These are phyloP conservation scores for Perognathus longimembris DNA, from an alignment of 2,113 vertebrate species.

Conservation along the genomic window DNA sequence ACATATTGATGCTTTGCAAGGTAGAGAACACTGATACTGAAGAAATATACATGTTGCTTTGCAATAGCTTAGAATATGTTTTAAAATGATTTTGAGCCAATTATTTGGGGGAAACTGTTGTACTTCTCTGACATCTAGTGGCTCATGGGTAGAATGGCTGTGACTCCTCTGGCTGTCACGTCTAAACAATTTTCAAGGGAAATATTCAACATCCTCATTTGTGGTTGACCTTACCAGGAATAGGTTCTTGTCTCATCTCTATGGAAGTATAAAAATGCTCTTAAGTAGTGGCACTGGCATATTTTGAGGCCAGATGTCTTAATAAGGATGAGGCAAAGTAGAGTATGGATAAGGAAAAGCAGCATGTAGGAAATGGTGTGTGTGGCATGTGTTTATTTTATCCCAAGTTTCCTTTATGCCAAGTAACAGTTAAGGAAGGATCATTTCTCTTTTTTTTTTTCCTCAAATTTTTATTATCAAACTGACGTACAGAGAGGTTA, in stretches of 20 bases:
- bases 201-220: background rate
- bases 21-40: conserved; percentile 6
- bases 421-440: background rate
- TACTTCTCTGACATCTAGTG: background rate
- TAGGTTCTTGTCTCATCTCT: background rate
- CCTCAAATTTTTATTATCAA: too few species aligned
- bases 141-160: background rate
- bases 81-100: background rate
- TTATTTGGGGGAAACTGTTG: background rate
- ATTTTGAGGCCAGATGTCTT: background rate
- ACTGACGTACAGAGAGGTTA: too few species aligned
- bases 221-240: background rate
- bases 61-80: background rate
- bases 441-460: background rate
- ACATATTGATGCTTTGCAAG: background rate
- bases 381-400: background rate
- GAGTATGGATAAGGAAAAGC: background rate
- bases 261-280: background rate
- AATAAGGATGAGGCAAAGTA: background rate
- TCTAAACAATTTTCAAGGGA: conserved; percentile 5
- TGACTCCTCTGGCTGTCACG: conserved; percentile 20
- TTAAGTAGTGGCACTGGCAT: background rate
- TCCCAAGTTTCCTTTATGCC: background rate
- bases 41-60: background rate
- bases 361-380: background rate